Conservation (phyloP, 2,113 vertebrate species). For the Pteruthius melanotis region DNA sequence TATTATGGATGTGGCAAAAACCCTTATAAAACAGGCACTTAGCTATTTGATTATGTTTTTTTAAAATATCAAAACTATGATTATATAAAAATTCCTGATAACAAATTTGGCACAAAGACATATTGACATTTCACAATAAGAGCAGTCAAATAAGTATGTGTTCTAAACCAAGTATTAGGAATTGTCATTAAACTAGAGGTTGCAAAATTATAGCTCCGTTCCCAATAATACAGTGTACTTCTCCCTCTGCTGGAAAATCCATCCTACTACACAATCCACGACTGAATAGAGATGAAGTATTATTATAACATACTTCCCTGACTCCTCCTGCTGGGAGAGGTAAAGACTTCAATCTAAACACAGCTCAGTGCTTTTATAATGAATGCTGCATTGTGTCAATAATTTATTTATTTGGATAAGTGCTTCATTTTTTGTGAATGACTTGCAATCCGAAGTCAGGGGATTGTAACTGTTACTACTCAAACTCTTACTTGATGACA, state of each 20-base stretch:
- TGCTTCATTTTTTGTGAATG: background rate
- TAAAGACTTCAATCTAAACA: background rate
- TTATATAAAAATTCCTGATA: background rate
- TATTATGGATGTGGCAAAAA: background rate
- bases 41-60: background rate
- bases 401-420: background rate
- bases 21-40: background rate
- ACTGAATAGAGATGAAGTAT: background rate
- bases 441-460: background rate
- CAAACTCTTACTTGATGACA: background rate
- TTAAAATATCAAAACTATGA: background rate
- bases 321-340: slow-evolving; percentile 25
- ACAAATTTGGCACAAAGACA: background rate
- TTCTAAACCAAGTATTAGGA: background rate
- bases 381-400: background rate
- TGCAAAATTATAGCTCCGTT: background rate
- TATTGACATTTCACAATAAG: background rate
- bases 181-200: background rate
- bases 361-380: background rate
- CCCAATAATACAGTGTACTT: background rate
- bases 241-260: slow-evolving; percentile 55
- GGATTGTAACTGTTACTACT: background rate
- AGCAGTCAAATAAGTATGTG: background rate
- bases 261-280: background rate
- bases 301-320: background rate